Evolutionary conservation across 1,140 invertebrate genomes (phyloP), one percentile per base, ranked within the genome.

Genomic region (Amphibalanus amphitrite): DNA sequence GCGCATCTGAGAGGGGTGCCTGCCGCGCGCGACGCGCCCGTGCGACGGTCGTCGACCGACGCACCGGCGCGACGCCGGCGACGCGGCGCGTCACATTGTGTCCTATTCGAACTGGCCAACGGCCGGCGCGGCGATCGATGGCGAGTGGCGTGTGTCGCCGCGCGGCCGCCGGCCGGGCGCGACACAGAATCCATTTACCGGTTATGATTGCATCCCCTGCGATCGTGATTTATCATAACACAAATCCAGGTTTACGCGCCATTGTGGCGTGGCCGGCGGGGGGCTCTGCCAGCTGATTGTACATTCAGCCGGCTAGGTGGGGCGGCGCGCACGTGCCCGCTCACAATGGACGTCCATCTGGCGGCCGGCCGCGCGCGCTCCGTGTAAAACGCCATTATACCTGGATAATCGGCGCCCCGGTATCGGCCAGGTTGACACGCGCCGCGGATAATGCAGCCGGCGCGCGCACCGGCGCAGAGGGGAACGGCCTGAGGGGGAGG

Each of bases 221-320:
- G 47, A 59, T 59, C 47, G 47, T 59, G 47, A 59, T 59, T 59
- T 59, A 59, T 59, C 47, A 59, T 59, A 59, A 59, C 47, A 59
- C 47, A 59, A 59, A 59, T 59, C 47, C 47, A 59, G 47, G 47
- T 59, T 59, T 59, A 59, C 13, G 47, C 47, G 47, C 47, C 47
- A 59, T 59, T 59, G 47, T 59, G 47, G 47, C 47, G 13, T 1
- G 13, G 47, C 47, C 20, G 47, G 47, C 47, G 13, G 47, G 13
- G 47, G 10, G 10, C 47, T 8, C 13, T 20, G 47, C 13, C 47
- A 59, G 47, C 47, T 59, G 47, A 59, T 59, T 59, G 47, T 20
- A 59, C 47, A 59, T 59, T 59, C 47, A 59, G 38, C 10, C 17
- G 10, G 20, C 13, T 13, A 13, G 47, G 47, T 13, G 47, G 13